Conservation (phyloP, 2,113 vertebrate genomes). For the Mandrillus leucophaeus region DNA sequence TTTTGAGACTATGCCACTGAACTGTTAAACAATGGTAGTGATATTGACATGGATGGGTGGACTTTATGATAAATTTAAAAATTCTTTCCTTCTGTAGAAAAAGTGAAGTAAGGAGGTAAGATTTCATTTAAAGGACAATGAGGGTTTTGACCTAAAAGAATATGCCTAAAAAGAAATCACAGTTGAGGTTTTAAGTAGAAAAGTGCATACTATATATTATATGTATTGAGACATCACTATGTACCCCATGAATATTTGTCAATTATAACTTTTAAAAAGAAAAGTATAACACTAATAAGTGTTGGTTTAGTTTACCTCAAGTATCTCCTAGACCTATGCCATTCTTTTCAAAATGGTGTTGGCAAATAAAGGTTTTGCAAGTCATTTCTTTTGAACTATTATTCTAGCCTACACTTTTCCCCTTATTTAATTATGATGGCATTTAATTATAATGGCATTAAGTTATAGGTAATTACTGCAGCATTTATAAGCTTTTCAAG, state of each 20-base stretch:
- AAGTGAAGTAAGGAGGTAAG: neutral
- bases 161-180: slow-evolving; percentile 25
- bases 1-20: neutral
- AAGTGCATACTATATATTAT: neutral
- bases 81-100: neutral
- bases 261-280: neutral
- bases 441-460: neutral
- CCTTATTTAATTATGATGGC: slow-evolving; percentile 21
- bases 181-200: neutral
- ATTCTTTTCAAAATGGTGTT: slow-evolving; percentile 3
- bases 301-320: neutral
- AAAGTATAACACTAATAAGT: neutral
- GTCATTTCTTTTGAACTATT: slow-evolving; percentile 9
- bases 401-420: neutral
- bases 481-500: slow-evolving; percentile 41
- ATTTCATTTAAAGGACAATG: slow-evolving; percentile 25
- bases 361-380: neutral
- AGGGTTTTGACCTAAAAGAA: neutral
- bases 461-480: slow-evolving; percentile 24
- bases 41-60: neutral
- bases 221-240: neutral
- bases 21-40: neutral
- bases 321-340: neutral
- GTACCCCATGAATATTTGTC: neutral
- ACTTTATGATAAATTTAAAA: neutral